These are phyloP conservation scores for Masnerella sp. DNA, from an alignment of 2,888 invertebrate species.

Conservation along the genomic window DNA sequence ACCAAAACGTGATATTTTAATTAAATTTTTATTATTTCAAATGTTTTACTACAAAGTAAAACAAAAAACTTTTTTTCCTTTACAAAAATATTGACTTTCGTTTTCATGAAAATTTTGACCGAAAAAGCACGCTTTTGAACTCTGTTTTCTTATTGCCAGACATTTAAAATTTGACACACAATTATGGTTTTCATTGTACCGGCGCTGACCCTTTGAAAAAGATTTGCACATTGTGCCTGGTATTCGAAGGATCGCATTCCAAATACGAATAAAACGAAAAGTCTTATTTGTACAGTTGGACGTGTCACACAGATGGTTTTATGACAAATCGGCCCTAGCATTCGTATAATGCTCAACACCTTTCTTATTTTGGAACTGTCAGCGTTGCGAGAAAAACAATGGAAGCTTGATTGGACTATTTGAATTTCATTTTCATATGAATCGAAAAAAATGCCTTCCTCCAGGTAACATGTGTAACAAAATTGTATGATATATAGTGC, in stretches of 20 bases:
- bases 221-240: conserved; percentile 32
- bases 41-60: too few species aligned
- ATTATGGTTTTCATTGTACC: conserved; percentile 18
- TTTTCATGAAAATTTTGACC: too few species aligned
- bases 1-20: too few species aligned
- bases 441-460: conserved; percentile 18
- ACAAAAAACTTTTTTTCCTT: too few species aligned
- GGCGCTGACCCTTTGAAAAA: conserved; percentile 13
- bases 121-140: too few species aligned
- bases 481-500: conserved; percentile 5
- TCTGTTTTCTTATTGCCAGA: neutral
- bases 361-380: conserved; percentile 50
- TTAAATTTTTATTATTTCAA: too few species aligned
- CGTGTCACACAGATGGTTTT: conserved; percentile 47
- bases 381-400: conserved; percentile 53
- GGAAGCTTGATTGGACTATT: conserved; percentile 41
- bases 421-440: conserved; percentile 51
- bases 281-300: conserved; percentile 58
- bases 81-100: too few species aligned
- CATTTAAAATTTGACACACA: neutral
- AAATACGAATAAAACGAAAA: conserved; percentile 47
- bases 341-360: conserved; percentile 33
- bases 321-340: conserved; percentile 49
- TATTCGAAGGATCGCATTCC: conserved; percentile 36
- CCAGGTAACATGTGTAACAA: conserved; percentile 5